Percentiles rank a stretch among this genome's conserved stretches.
phyloP scores from a whole-genome alignment of 2,113 vertebrate genomes.

The Oreocharis arfaki region DNA sequence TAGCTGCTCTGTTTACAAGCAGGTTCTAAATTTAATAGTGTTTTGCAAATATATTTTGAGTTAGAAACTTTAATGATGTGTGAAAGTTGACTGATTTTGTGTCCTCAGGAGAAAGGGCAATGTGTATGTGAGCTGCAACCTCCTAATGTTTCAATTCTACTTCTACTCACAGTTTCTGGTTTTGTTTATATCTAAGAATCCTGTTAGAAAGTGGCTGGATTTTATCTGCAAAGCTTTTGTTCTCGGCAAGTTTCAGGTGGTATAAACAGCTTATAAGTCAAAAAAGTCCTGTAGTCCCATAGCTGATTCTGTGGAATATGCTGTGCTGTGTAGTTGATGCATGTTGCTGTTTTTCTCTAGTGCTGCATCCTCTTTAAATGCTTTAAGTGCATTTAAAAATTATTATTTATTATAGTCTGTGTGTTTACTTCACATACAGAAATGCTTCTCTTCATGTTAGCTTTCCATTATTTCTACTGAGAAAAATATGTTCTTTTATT shows the following conservation, averaged over 20 bases:
- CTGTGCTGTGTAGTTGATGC: background rate
- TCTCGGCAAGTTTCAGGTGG: background rate
- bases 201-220: background rate
- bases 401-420: background rate
- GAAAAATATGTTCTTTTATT: background rate
- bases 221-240: background rate
- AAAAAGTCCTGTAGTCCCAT: accelerated
- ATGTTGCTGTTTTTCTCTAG: background rate
- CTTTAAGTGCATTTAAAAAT: background rate
- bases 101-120: background rate
- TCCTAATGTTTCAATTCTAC: background rate
- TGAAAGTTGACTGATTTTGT: background rate
- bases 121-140: background rate
- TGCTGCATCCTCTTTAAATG: background rate
- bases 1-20: background rate
- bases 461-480: background rate
- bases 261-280: background rate
- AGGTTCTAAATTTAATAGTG: background rate
- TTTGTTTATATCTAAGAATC: background rate
- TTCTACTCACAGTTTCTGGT: background rate
- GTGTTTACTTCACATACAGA: background rate
- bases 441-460: background rate
- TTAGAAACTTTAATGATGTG: background rate
- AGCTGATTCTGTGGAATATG: background rate
- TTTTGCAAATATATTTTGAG: background rate